Base-by-base conservation (phyloP, 2,113 vertebrate species). In the Chaetura pelagica region DNA sequence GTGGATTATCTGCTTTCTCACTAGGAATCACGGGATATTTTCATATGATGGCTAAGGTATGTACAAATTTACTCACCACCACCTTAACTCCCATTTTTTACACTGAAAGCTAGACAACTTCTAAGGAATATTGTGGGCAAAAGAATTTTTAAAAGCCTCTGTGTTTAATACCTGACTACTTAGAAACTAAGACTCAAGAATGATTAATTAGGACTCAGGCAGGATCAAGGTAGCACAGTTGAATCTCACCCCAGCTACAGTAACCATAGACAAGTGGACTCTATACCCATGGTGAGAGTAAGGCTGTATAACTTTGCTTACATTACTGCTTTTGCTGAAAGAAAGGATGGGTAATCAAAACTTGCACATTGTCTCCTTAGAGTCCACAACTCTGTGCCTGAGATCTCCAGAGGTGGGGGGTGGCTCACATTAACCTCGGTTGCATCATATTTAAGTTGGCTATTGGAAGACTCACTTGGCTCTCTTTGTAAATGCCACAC, bases 371-470 rank as follows among this genome's bases (percentile, higher is more conserved):
- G 72, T 51, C 42, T 80, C 32, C 62, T 77, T 59, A 20, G 67
- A 96, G 69, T 69, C 63, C 64, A 7, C 30, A 82, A 66, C 80
- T 78, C 68, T 0, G 2, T 57, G 27, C 17, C 69, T 71, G 78
- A 93, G 77, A 77, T 49, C 61, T 68, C 61, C 21, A 40, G 59
- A 91, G 89, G 74, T 57, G 88, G 78, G 32, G n/a, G n/a, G n/a
- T n/a, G n/a, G 26, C 76, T 84, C 54, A 57, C 0, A 3, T 94
- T 82, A 71, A 58, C 55, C 35, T 96, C 76, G 81, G 66, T 51
- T 84, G 71, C 96, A 88, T 90, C 77, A 14, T 96, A 74, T 97
- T 97, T 97, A 86, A 71, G 72, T 97, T 97, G 93, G 90, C 96
- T 72, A 34, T 30, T 91, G 90, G 90, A 90, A 80, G 61, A 71